Evolutionary conservation across 2,113 vertebrate species (phyloP), one percentile per base, ranked within the genome.

Genomic region (Leptobrachium leishanense): DNA sequence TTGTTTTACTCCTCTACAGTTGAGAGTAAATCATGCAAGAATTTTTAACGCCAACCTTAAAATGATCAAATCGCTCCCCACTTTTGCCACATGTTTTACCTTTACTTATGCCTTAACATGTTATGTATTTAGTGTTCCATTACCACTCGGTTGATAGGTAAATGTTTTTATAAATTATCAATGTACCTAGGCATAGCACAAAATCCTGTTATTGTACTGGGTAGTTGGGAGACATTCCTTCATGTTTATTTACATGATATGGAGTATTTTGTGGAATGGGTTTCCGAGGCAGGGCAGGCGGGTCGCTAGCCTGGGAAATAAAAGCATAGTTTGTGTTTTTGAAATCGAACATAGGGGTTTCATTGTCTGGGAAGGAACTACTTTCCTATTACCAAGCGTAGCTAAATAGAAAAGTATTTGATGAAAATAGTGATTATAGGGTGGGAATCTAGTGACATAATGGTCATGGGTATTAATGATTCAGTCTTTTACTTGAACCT

Each of bases 181-280:
- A 12, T 39, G 62, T 53, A 6, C 12, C n/a, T 3, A 67, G 41
- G 42, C 43, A 2, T n/a, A 50, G 68, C 68, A 77, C 76, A 70
- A 11, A 69, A 63, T 63, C 10, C 67, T 63, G 68, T 63, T 71
- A 20, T 70, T 41, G 39, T 77, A 53, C 75, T 39, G 74, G 40
- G 59, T 12, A 4, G 74, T 76, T 46, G n/a, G 64, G 69, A 77
- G 53, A 62, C 55, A 71, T 77, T 77, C 67, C 68, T 66, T 77
- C 67, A 77, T 77, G 68, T 77, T 77, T 77, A 77, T 77, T 77
- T 77, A 70, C 76, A 63, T 65, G 5, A 70, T 50, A 7, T 40
- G 54, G 10, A 64, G 67, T 50, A 8, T 20, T 68, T 70, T 77
- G 20, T 72, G 71, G 31, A 72, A 55, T 72, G 54, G 6, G 2